phyloP scores from a whole-genome alignment of 2,797 vertebrate species.

The Ctenopoma kingsleyae region DNA sequence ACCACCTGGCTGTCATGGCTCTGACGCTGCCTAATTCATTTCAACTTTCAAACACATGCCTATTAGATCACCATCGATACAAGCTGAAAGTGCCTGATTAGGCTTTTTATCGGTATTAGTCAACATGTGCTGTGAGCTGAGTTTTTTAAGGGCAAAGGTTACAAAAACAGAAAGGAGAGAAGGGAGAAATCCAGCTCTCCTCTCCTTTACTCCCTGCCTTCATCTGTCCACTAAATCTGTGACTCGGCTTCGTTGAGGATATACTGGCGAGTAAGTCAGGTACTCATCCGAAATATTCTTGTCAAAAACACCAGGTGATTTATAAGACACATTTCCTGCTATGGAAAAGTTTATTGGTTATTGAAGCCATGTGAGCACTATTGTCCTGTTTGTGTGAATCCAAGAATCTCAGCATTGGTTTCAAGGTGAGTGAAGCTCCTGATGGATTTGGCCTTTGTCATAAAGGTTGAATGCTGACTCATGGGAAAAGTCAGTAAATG shows the following conservation, averaged over 20 bases:
- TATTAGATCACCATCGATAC: conserved; percentile 71
- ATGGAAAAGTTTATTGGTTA: conserved; percentile 62
- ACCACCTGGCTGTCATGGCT: conserved; percentile 81
- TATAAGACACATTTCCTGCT: conserved; percentile 73
- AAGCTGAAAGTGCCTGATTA: conserved; percentile 62
- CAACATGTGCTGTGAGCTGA: conserved; percentile 56
- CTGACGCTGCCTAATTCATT: conserved; percentile 72
- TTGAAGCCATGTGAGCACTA: conserved; percentile 56
- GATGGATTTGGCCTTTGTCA: conserved; percentile 51
- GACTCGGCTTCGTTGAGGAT: conserved; percentile 67
- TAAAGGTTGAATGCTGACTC: conserved; percentile 47
- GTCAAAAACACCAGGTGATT: conserved; percentile 71
- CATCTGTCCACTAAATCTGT: conserved; percentile 45
- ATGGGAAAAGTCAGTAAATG: conserved; percentile 52
- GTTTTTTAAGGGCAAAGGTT: conserved; percentile 66
- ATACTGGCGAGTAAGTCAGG: conserved; percentile 57
- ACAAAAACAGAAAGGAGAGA: conserved; percentile 62
- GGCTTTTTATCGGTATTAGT: conserved; percentile 66
- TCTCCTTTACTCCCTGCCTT: conserved; percentile 22
- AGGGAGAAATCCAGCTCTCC: conserved; percentile 32
- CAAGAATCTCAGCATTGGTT: conserved; percentile 55
- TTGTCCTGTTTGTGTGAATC: conserved; percentile 57
- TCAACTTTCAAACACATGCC: conserved; percentile 70
- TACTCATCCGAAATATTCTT: conserved; percentile 66
- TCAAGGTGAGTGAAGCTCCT: conserved; percentile 60